phyloP scores from a whole-genome alignment of 1,140 invertebrate genomes.

The Pomacea maculata region DNA sequence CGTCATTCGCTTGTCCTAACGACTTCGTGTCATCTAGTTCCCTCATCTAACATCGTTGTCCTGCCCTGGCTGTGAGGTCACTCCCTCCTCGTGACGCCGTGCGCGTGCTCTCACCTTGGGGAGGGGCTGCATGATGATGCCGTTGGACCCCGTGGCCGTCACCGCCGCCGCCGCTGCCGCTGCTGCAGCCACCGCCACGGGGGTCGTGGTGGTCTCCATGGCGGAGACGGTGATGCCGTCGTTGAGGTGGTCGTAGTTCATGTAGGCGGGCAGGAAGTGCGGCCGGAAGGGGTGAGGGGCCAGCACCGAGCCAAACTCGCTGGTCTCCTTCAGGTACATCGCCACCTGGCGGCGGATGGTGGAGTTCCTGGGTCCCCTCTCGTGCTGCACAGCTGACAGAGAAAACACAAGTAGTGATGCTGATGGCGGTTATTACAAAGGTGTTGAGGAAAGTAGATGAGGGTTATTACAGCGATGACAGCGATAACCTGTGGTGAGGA shows the following conservation, averaged over 20 bases:
- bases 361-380: constrained; percentile 94
- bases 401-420: no score
- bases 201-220: constrained; percentile 36
- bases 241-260: constrained; percentile 43
- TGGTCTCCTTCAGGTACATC: constrained; percentile 70
- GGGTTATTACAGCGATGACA: no score
- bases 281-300: constrained; percentile 35
- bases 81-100: no score
- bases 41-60: no score
- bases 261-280: constrained; percentile 36
- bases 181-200: constrained; percentile 19
- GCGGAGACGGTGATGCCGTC: constrained; percentile 55
- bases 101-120: constrained; percentile 47
- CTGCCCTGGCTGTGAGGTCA: no score
- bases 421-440: no score
- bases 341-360: constrained; percentile 90
- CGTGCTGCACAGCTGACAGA: constrained; percentile 91
- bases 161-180: constrained; percentile 13
- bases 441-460: no score
- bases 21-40: no score
- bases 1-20: no score
- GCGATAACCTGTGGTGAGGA: no score
- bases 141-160: constrained; percentile 27
- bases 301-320: constrained; percentile 46
- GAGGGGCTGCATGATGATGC: constrained; percentile 55